These are phyloP conservation scores for Cheilosia vulpina DNA, from an alignment of 2,888 invertebrate species.

Conservation along the genomic window DNA sequence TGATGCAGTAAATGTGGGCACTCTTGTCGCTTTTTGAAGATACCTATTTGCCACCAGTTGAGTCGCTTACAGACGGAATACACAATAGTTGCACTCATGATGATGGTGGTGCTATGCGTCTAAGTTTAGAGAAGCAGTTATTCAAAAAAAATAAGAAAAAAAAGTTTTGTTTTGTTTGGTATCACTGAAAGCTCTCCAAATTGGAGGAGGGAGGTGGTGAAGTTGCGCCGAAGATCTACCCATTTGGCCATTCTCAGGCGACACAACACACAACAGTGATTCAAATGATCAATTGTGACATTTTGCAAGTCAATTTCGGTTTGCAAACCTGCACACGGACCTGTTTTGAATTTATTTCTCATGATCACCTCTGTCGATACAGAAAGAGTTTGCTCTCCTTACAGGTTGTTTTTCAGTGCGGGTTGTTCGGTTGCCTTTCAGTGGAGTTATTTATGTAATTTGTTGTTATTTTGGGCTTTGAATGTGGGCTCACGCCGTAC, in stretches of 20 bases:
- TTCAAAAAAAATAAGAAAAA: background rate
- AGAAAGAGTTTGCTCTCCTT: slow-evolving; percentile 44
- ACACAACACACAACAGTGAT: slow-evolving; percentile 48
- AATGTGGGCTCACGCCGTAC: slow-evolving; percentile 27
- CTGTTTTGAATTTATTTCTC: slow-evolving; percentile 41
- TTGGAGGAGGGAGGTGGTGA: background rate
- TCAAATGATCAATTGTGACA: slow-evolving; percentile 67
- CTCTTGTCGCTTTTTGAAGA: slow-evolving; percentile 14
- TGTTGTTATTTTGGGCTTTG: slow-evolving; percentile 34
- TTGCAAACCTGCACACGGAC: slow-evolving; percentile 42
- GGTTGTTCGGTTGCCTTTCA: slow-evolving; percentile 27
- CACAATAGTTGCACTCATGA: slow-evolving; percentile 63
- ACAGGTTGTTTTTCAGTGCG: slow-evolving; percentile 46
- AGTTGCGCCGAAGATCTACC: slow-evolving; percentile 22
- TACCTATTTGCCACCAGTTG: slow-evolving; percentile 27
- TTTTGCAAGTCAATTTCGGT: slow-evolving; percentile 63
- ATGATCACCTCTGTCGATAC: slow-evolving; percentile 36
- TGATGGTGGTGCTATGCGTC: slow-evolving; percentile 40
- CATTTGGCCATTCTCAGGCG: slow-evolving; percentile 50
- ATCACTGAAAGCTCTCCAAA: slow-evolving; percentile 55
- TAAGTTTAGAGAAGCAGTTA: slow-evolving; percentile 49
- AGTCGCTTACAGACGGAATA: slow-evolving; percentile 25
- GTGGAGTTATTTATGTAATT: slow-evolving; percentile 64
- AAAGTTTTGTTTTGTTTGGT: slow-evolving; percentile 7
- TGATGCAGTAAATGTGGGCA: slow-evolving; percentile 58